Base-by-base conservation (phyloP, 2,113 vertebrate species). In the Eidolon helvum region DNA sequence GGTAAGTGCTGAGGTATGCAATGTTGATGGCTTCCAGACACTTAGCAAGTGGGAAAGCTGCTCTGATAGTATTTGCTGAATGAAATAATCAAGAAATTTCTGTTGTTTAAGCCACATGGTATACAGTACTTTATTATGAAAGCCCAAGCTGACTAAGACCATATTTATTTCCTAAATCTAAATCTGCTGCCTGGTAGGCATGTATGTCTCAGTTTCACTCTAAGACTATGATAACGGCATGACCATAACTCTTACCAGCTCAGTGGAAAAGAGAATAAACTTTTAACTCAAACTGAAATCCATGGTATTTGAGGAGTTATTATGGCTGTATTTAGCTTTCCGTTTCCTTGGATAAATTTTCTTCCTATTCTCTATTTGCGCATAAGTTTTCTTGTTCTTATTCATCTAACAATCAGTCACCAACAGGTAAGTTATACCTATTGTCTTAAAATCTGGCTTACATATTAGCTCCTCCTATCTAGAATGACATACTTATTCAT, bases 231-330 rank as follows among this genome's bases (percentile, higher is more conserved):
- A 11, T 9, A 94, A 33, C 2, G 75, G 10, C 21, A 63, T 63
- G 38, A 79, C 59, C 57, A 59, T 86, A 94, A 66, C 50, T 93
- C 19, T 95, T 92, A 86, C 75, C 6, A 89, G 53, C 11, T 11
- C 5, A n/a, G 50, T 92, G 16, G 50, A 82, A 92, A 90, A 90
- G 45, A 80, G 24, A 83, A 93, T 78, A 30, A 93, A 95, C 61
- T 68, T 69, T 95, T 68, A 92, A 78, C 30, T 86, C 78, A 86
- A 79, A 40, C 61, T 77, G 35, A 80, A 71, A 72, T 82, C 82
- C 61, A 61, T 38, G 38, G 18, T 59, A 59, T 92, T 38, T 14
- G 69, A 45, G 8, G 21, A 90, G 7, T 53, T 84, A 48, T 55
- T 66, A 26, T 33, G 50, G 11, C 19, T 79, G 24, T 40, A 50